Evolutionary conservation across 30 jellyfish, hydroid and myxozoan genomes (phyloP).

Genomic region (Pseudorhiza aurosa): DNA sequence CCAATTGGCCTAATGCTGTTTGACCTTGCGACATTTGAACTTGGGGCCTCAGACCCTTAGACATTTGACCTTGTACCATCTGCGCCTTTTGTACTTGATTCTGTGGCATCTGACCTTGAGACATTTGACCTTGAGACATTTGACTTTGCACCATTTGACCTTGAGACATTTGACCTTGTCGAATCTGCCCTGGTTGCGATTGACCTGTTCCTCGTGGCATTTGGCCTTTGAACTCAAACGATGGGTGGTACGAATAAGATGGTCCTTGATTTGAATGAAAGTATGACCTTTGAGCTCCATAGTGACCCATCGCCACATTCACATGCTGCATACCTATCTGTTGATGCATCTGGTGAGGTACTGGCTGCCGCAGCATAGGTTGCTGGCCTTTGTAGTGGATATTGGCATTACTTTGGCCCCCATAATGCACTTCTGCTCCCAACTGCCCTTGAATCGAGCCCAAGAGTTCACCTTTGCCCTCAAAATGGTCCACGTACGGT

Average conservation of each 20-base stretch:
- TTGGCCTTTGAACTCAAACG: background rate
- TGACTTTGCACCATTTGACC: background rate
- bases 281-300: slow-evolving; percentile 31
- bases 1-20: background rate
- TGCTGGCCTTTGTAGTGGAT: slow-evolving; percentile 13
- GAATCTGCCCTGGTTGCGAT: background rate
- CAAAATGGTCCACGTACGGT: slow-evolving; percentile 30
- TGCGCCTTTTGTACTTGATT: background rate
- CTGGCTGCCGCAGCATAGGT: background rate
- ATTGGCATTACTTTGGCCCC: background rate
- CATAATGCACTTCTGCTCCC: slow-evolving; percentile 4
- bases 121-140: slow-evolving; percentile 8
- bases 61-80: background rate
- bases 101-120: slow-evolving; percentile 17
- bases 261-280: slow-evolving; percentile 6
- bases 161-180: slow-evolving; percentile 1
- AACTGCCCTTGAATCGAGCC: slow-evolving; percentile 8
- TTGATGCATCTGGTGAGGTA: slow-evolving; percentile 8
- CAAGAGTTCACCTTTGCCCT: slow-evolving; percentile 10
- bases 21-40: slow-evolving; percentile 22
- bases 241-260: background rate
- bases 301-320: slow-evolving; percentile 6
- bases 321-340: background rate
- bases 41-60: slow-evolving; percentile 7
- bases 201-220: slow-evolving; percentile 6